These are phyloP conservation scores for Campoletis raptor DNA, from an alignment of 2,888 invertebrate species.

Conservation along the genomic window DNA sequence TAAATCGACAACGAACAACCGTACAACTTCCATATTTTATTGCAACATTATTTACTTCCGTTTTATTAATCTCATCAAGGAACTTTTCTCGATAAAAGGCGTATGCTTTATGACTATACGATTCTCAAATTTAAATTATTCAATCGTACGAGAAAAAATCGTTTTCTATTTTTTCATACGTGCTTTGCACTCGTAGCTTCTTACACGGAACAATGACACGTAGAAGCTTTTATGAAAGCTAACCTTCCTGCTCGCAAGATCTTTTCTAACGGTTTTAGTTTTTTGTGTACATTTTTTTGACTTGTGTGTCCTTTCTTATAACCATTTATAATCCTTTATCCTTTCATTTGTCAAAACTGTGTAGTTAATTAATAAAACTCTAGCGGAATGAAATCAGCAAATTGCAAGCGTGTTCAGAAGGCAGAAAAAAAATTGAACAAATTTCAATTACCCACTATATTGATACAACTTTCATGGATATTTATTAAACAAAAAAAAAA, in stretches of 20 bases:
- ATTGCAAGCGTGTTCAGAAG: constrained; percentile 15
- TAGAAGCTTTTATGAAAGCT: constrained; percentile 46
- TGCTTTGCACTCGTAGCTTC: constrained; percentile 14
- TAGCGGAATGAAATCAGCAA: constrained; percentile 50
- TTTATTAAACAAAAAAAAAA: background rate
- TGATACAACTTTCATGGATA: background rate
- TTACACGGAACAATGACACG: constrained; percentile 21
- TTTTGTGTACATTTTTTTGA: constrained; percentile 66
- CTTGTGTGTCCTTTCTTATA: constrained; percentile 66
- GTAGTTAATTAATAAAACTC: constrained; percentile 41
- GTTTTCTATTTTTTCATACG: background rate
- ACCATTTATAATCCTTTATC: constrained; percentile 35
- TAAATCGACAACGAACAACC: constrained; percentile 39
- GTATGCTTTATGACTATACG: constrained; percentile 18
- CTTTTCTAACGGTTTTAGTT: constrained; percentile 68
- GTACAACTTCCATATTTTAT: constrained; percentile 37
- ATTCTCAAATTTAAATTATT: constrained; percentile 16
- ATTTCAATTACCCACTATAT: background rate
- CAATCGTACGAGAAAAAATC: constrained; percentile 22
- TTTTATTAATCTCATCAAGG: constrained; percentile 45
- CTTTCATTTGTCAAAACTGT: constrained; percentile 15
- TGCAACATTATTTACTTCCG: constrained; percentile 31
- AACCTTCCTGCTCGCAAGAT: constrained; percentile 39
- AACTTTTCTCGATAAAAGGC: constrained; percentile 65
- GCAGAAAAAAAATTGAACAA: constrained; percentile 7